Conservation (phyloP, 2,113 vertebrate genomes). For the Craseonycteris thonglongyai region DNA sequence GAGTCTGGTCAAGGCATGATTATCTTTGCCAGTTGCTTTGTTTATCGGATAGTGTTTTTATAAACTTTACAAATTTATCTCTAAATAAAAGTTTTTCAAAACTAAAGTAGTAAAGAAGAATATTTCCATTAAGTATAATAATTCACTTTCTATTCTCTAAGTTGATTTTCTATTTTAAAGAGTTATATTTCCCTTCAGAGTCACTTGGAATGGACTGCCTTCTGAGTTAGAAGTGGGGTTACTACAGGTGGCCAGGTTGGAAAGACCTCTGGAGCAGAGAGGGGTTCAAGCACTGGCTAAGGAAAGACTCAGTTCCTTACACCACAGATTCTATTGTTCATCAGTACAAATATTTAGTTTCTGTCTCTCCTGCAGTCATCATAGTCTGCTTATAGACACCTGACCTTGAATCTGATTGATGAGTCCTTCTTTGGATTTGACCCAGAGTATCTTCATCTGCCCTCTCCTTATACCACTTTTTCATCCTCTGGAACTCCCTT, state of each 20-base stretch:
- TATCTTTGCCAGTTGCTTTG: neutral
- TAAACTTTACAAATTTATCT: neutral
- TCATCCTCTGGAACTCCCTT: neutral
- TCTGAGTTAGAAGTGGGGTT: neutral
- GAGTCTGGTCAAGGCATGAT: neutral
- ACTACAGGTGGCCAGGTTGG: too few species aligned
- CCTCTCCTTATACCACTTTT: neutral
- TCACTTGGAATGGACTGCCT: neutral
- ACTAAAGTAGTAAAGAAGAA: neutral
- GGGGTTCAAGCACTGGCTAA: too few species aligned
- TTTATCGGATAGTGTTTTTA: neutral
- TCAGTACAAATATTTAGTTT: neutral
- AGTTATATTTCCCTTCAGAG: neutral
- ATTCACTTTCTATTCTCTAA: neutral
- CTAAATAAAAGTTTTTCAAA: neutral
- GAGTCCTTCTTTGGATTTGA: neutral
- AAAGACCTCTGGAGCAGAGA: neutral
- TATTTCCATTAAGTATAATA: neutral
- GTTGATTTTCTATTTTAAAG: neutral
- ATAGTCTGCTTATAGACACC: neutral
- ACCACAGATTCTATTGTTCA: neutral
- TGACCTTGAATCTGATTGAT: neutral
- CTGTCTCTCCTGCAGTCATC: neutral
- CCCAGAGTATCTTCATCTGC: neutral
- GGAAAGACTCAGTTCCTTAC: neutral